phyloP scores from a whole-genome alignment of 2,888 invertebrate species.

The Amorpha juglandis region DNA sequence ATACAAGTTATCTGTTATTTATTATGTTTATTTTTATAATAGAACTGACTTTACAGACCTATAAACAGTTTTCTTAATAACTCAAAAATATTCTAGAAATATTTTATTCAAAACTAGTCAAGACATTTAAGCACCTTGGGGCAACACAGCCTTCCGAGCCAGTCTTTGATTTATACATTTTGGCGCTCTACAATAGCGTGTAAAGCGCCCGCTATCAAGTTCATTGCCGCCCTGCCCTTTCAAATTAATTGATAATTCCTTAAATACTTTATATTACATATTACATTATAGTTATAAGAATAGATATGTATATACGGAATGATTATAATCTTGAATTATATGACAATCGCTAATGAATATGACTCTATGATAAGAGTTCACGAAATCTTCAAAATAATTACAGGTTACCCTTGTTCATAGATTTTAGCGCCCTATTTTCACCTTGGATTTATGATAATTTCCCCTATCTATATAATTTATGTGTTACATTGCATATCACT shows the following conservation, averaged over 20 bases:
- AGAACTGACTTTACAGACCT: background rate
- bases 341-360: slow-evolving; percentile 1
- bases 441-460: slow-evolving; percentile 21
- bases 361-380: slow-evolving; percentile 5
- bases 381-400: slow-evolving; percentile 15
- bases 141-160: slow-evolving; percentile 15
- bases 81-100: background rate
- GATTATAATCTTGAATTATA: background rate
- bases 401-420: background rate
- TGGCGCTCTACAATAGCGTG: slow-evolving; percentile 12
- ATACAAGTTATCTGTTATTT: too few relatives aligned
- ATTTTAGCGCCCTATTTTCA: slow-evolving; percentile 4
- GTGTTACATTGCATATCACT: slow-evolving; percentile 21
- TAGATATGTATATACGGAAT: background rate
- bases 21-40: too few relatives aligned
- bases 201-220: slow-evolving; percentile 16
- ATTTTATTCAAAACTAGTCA: background rate
- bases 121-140: background rate
- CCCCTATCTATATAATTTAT: slow-evolving; percentile 16
- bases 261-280: background rate
- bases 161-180: slow-evolving; percentile 17
- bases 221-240: slow-evolving; percentile 21
- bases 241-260: slow-evolving; percentile 22
- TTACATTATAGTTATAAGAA: too few relatives aligned
- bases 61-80: background rate